Evolutionary conservation across 2,797 vertebrate genomes (phyloP).

Genomic region (Phalloptychus januarius): DNA sequence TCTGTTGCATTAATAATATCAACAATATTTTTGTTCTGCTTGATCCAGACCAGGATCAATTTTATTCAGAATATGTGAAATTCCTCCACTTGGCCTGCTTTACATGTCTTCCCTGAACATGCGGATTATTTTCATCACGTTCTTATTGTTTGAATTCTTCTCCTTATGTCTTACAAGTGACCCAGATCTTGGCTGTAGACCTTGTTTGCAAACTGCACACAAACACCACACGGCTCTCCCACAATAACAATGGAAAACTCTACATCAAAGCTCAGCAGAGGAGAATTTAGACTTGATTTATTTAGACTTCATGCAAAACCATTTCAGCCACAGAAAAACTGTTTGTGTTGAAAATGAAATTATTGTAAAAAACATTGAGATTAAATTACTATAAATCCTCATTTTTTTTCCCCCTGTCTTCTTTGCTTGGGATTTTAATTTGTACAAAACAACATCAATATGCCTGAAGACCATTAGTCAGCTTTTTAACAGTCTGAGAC

Average conservation of each 20-base stretch:
- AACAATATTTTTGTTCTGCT: constrained; percentile 18
- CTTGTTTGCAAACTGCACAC: not conserved
- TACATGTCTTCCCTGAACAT: constrained; percentile 4
- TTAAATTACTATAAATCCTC: not conserved
- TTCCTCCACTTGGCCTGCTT: constrained; percentile 8
- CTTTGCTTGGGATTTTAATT: constrained; percentile 1
- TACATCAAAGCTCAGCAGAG: not conserved
- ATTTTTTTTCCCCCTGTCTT: not conserved
- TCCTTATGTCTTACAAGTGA: constrained; percentile 6
- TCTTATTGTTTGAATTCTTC: not conserved
- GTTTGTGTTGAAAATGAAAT: not conserved
- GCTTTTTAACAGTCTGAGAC: not conserved
- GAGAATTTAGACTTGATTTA: constrained; percentile 3
- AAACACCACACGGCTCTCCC: constrained; percentile 7
- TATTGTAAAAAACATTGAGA: constrained; percentile 1
- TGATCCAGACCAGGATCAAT: constrained; percentile 15
- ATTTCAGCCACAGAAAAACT: not conserved
- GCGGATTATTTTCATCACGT: not conserved
- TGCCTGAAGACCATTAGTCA: not conserved
- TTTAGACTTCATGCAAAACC: constrained; percentile 8
- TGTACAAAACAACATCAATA: not conserved
- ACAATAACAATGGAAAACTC: constrained; percentile 18
- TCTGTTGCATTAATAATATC: constrained; percentile 22
- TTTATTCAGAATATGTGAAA: constrained; percentile 18
- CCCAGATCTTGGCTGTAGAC: constrained; percentile 21